Evolutionary conservation across 2,113 vertebrate genomes (phyloP), one percentile per base, ranked within the genome.

Genomic region (Pseudolaguvia tuberculata): DNA sequence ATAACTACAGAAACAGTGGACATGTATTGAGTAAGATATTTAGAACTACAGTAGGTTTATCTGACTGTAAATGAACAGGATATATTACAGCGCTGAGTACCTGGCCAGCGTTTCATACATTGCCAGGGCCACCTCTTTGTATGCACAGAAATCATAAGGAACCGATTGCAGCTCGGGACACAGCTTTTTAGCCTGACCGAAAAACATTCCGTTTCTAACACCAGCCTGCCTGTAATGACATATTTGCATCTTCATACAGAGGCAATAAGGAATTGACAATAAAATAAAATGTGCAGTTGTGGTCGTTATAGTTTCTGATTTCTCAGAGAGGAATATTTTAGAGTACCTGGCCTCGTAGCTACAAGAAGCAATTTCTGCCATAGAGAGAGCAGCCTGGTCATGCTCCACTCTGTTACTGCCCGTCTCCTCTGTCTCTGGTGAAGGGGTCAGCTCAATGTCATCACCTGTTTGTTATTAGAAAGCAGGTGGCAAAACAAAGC

Each of bases 301-400:
- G 18, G 10, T 27, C 8, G 7, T 18, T 27, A 47, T 23, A 15
- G 21, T 25, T 3, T 17, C 23, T 4, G 39, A 11, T 17, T 3
- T 23, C 35, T 7, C 12, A 23, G 14, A 65, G 47, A 47, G 42
- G 0, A 47, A 29, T 50, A 25, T 12, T 12, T 69, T 39, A 17
- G 12, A 58, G 5, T 88, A 98, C 97, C 96, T 94, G 75, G 97
- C 97, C 89, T 97, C 95, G 27, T 99, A 99, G 87, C 95, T 99
- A 84, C 97, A 99, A 57, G 97, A 99, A 56, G 97, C 96, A 76
- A 99, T 97, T 89, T 99, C 97, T 82, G 97, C 96, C 93, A 94
- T 97, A 31, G 97, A 99, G 55, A 94, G 88, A 65, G 91, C 78
- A 70, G 89, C 80, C 55, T 83, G 80, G 65, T 92, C 53, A 1